phyloP scores from a whole-genome alignment of 2,797 vertebrate species.

The Notolabrus celidotus region DNA sequence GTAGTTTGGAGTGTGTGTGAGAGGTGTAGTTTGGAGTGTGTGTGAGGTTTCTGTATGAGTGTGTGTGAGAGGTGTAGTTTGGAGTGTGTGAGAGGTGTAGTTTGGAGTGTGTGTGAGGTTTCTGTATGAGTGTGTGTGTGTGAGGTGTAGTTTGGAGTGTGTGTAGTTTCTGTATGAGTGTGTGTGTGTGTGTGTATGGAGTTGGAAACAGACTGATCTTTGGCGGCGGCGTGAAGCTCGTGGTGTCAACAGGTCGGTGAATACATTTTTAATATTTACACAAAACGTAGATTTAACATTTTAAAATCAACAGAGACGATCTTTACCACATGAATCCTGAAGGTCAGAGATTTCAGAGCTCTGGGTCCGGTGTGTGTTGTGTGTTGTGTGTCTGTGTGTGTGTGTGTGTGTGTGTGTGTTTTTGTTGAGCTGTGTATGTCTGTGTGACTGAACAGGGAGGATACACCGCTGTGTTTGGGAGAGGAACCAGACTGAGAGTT shows the following conservation, averaged over 20 bases:
- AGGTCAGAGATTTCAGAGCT: too few relatives aligned
- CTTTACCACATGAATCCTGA: too few relatives aligned
- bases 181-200: conserved; percentile 19
- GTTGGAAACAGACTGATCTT: conserved; percentile 6
- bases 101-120: conserved; percentile 25
- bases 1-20: conserved; percentile 29
- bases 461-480: conserved; percentile 47
- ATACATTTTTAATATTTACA: neutral
- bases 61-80: neutral
- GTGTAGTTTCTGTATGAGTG: conserved; percentile 25
- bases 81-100: conserved; percentile 7
- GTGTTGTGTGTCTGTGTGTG: neutral
- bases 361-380: too few relatives aligned
- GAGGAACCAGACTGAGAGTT: conserved; percentile 9
- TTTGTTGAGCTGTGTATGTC: conserved; percentile 15
- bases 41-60: too few relatives aligned
- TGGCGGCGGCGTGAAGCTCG: neutral
- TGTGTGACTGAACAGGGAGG: conserved; percentile 54
- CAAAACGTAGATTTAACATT: neutral
- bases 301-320: too few relatives aligned
- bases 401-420: conserved; percentile 28
- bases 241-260: conserved; percentile 21
- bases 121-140: conserved; percentile 25
- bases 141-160: neutral
- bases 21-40: too few relatives aligned